phyloP scores from a whole-genome alignment of 2,797 vertebrate species.

The Sardinella longiceps region DNA sequence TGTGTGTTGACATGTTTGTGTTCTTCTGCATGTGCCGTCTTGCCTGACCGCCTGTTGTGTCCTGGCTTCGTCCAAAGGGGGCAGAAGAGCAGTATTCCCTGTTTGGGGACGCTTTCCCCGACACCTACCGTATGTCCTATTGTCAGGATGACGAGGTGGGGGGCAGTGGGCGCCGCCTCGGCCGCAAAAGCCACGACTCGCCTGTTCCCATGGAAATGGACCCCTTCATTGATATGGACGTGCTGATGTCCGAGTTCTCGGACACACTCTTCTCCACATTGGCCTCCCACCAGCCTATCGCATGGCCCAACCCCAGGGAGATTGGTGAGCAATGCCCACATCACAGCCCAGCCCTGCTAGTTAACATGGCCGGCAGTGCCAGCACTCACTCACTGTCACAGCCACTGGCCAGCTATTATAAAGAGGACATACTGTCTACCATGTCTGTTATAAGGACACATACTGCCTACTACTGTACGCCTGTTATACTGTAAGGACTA shows the following conservation, averaged over 20 bases:
- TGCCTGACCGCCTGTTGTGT: slow-evolving; percentile 68
- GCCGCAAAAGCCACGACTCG: slow-evolving; percentile 79
- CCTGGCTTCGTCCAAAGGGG: slow-evolving; percentile 70
- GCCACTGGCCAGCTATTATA: too few relatives aligned
- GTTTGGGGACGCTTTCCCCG: slow-evolving; percentile 83
- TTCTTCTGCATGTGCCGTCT: slow-evolving; percentile 48
- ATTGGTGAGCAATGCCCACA: slow-evolving; percentile 79
- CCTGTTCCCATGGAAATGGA: slow-evolving; percentile 96
- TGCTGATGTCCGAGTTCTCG: slow-evolving; percentile 95
- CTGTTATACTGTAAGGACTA: too few relatives aligned
- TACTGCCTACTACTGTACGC: too few relatives aligned
- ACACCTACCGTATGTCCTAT: slow-evolving; percentile 79
- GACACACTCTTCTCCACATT: slow-evolving; percentile 97
- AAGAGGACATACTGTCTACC: too few relatives aligned
- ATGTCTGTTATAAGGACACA: too few relatives aligned
- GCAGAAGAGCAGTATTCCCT: slow-evolving; percentile 78
- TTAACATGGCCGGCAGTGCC: too few relatives aligned
- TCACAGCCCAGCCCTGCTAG: background rate
- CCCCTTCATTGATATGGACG: slow-evolving; percentile 90
- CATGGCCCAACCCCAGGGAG: slow-evolving; percentile 92
- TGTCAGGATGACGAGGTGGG: slow-evolving; percentile 89
- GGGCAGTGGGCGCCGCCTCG: slow-evolving; percentile 62
- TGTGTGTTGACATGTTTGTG: slow-evolving; percentile 35
- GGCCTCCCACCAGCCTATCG: slow-evolving; percentile 87
- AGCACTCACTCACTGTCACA: too few relatives aligned